Evolutionary conservation across 2,113 vertebrate species (phyloP).

Genomic region (Progne subis): DNA sequence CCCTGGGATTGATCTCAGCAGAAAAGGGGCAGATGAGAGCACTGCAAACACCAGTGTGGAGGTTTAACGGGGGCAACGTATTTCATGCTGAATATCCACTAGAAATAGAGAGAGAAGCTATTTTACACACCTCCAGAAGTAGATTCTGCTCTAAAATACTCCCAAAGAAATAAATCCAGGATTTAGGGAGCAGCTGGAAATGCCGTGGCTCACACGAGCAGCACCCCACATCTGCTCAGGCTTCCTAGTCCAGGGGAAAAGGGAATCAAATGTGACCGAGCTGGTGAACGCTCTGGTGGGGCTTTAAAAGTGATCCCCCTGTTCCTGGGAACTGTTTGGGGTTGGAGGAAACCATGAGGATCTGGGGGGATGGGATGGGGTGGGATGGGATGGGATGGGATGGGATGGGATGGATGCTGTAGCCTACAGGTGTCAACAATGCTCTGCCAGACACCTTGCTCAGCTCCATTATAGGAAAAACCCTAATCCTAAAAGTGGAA

Average conservation of each 20-base stretch:
- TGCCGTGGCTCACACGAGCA: accelerated
- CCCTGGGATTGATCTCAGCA: background rate
- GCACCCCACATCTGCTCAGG: background rate
- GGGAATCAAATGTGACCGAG: accelerated
- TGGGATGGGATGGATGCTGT: background rate
- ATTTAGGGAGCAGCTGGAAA: background rate
- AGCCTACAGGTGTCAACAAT: background rate
- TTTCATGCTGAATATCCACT: background rate
- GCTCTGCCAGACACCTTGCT: background rate
- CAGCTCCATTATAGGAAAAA: background rate
- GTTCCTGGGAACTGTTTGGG: background rate
- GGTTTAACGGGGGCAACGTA: background rate
- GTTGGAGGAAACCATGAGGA: background rate
- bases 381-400: background rate
- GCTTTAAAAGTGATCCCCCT: background rate
- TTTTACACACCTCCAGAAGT: background rate
- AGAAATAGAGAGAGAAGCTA: background rate
- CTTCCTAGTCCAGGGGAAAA: background rate
- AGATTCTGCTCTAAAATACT: background rate
- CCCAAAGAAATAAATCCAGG: background rate
- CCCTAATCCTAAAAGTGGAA: background rate
- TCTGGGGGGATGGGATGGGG: background rate
- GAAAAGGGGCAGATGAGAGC: background rate
- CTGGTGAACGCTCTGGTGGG: background rate
- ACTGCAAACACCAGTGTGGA: background rate